These are phyloP conservation scores for Cryptotis parvus DNA, from an alignment of 2,113 vertebrate species.

Conservation along the genomic window DNA sequence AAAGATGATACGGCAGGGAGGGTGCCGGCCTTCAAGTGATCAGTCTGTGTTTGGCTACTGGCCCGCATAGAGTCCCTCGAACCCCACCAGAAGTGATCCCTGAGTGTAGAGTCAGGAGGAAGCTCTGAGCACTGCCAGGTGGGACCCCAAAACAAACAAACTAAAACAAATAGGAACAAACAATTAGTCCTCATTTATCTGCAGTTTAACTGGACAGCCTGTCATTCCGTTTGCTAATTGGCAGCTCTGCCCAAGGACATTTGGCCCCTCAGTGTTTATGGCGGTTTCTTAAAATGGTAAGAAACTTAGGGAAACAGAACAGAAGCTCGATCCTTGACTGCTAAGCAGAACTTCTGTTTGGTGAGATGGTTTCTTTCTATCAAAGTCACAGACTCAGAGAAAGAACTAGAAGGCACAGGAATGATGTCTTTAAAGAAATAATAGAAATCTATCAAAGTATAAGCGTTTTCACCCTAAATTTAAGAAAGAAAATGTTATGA, in stretches of 20 bases:
- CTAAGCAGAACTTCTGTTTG: not conserved
- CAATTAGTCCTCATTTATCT: not conserved
- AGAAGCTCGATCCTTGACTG: not conserved
- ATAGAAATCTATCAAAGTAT: not conserved
- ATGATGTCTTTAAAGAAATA: not conserved
- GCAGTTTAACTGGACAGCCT: slow-evolving; percentile 12
- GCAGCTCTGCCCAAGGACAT: not conserved
- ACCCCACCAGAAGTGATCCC: no score
- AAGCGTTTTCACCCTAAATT: slow-evolving; percentile 29
- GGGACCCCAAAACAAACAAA: no score
- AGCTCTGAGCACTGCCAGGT: no score
- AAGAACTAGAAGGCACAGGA: slow-evolving; percentile 1
- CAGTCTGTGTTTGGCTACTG: no score
- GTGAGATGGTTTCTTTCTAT: not conserved
- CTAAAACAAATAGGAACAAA: no score
- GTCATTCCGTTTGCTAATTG: slow-evolving; percentile 16
- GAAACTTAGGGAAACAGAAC: slow-evolving; percentile 9
- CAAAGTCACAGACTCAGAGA: not conserved
- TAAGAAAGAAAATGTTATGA: not conserved
- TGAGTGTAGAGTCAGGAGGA: no score
- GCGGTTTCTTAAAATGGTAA: slow-evolving; percentile 41
- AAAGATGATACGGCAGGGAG: no score
- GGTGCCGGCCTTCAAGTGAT: no score
- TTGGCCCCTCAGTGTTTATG: slow-evolving; percentile 8
- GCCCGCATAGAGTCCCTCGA: no score